Base-by-base conservation (phyloP, 2,888 invertebrate species). In the Lithosia quadra region DNA sequence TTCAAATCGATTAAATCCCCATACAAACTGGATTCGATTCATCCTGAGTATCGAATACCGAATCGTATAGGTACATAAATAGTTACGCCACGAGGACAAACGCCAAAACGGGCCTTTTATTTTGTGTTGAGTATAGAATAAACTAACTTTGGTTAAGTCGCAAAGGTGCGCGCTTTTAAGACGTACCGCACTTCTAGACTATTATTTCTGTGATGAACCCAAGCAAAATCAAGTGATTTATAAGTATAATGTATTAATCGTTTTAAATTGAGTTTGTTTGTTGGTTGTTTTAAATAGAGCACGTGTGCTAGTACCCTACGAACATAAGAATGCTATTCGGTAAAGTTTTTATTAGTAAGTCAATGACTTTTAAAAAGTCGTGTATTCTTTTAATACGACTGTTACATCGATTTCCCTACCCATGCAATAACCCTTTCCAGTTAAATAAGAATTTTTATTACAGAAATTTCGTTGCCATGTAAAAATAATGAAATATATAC, bases 381-480 rank as follows among this genome's bases (percentile, higher is more conserved):
- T 49, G 18, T 49, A 43, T 18, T 43, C 9, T 33, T 18, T 5
- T 5, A 28, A 28, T 5, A 28, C 28, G 2, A 57, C 21, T 49
- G 24, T 33, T 15, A 63, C 36, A 60, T 36, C 8, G 36, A 22
- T 60, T 60, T 60, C 36, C 7, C 63, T 74, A 81, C 55, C 61
- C 79, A 80, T 79, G 78, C 43, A 70, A 73, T 78, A 36, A 83
- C 83, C 82, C 81, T 73, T 57, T 75, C 76, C 83, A 68, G 68
- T 65, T 76, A 69, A 10, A 73, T 22, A 67, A 49, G 55, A 72
- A 59, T 62, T 61, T 68, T 49, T 55, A 72, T 57, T 62, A 49
- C n/a, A 61, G 56, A 39, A 71, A 69, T 56, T 79, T 79, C 79
- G 79, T 72, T 79, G 74, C 9, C 8, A 34, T 76, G 5, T 28